A percentile compares a stretch with the other conserved stretches of the same genome.
Conservation (phyloP, 2,888 invertebrate species). For the Calliscelio sp. region DNA sequence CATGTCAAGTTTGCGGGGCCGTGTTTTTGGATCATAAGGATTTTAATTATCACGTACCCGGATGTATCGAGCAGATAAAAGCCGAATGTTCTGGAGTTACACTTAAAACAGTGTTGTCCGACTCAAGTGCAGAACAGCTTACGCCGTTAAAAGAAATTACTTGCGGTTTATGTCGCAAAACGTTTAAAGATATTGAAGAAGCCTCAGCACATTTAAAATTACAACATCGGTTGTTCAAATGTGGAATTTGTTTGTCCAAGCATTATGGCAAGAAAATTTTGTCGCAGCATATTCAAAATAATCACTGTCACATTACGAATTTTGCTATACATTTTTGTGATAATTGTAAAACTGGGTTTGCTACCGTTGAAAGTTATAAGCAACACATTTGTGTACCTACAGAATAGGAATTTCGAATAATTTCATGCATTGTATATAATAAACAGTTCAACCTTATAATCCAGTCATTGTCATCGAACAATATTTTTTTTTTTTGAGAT, state of each 20-base stretch:
- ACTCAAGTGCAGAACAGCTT: background rate
- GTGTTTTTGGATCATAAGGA: conserved; percentile 55
- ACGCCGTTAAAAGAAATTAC: conserved; percentile 53
- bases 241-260: conserved; percentile 59
- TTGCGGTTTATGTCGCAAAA: conserved; percentile 62
- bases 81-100: conserved; percentile 20
- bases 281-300: conserved; percentile 50
- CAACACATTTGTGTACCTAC: conserved; percentile 48
- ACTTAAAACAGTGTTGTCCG: background rate
- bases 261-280: conserved; percentile 62
- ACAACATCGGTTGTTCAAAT: conserved; percentile 60
- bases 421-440: no score
- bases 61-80: conserved; percentile 63
- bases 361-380: background rate
- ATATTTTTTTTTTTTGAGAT: no score
- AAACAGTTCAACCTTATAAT: no score
- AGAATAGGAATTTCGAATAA: background rate
- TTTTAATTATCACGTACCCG: conserved; percentile 52
- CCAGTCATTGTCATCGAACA: background rate
- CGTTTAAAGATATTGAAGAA: conserved; percentile 49
- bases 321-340: conserved; percentile 53
- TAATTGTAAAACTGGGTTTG: conserved; percentile 62
- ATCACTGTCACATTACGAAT: conserved; percentile 27
- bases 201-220: conserved; percentile 55
- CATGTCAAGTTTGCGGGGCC: conserved; percentile 62